A percentile compares a stretch with the other conserved stretches of the same genome.
phyloP scores from a whole-genome alignment of 2,888 invertebrate species.

The Cosmorhoe ocellata region DNA sequence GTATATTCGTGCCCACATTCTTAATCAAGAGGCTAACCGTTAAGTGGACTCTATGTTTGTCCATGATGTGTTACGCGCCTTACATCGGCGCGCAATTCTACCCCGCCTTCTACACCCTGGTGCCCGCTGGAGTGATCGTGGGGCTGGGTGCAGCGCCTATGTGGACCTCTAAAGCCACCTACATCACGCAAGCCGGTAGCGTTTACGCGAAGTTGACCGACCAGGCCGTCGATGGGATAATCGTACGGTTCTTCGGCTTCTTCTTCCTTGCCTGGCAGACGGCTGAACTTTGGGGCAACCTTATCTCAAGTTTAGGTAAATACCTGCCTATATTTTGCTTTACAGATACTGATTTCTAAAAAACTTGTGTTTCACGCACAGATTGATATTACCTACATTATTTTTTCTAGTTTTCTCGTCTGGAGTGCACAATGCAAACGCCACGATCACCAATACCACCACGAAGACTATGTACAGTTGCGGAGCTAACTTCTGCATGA shows the following conservation, averaged over 20 bases:
- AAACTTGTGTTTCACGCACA: no score
- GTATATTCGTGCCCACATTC: slow-evolving; percentile 97
- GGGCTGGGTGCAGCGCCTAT: slow-evolving; percentile 98
- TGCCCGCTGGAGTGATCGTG: slow-evolving; percentile 95
- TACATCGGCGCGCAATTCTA: slow-evolving; percentile 98
- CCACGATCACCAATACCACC: slow-evolving; percentile 64
- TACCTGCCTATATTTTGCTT: slow-evolving; percentile 29
- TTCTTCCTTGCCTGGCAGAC: slow-evolving; percentile 99
- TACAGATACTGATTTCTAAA: no score
- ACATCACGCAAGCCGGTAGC: slow-evolving; percentile 96
- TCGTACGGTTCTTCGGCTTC: slow-evolving; percentile 98
- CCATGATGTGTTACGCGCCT: slow-evolving; percentile 96
- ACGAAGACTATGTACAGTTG: slow-evolving; percentile 84
- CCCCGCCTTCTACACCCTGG: slow-evolving; percentile 95
- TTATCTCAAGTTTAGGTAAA: slow-evolving; percentile 95
- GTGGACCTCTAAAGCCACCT: slow-evolving; percentile 99
- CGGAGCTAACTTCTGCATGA: slow-evolving; percentile 92
- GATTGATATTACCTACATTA: not conserved
- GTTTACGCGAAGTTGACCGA: slow-evolving; percentile 91
- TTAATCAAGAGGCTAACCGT: slow-evolving; percentile 96
- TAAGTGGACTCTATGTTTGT: slow-evolving; percentile 96
- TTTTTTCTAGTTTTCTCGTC: slow-evolving; percentile 86
- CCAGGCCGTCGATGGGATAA: slow-evolving; percentile 94
- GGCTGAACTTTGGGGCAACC: slow-evolving; percentile 97
- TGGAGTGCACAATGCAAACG: slow-evolving; percentile 85